A percentile compares a stretch with the other conserved stretches of the same genome.
These are phyloP conservation scores for Chitala chitala DNA, from an alignment of 2,113 vertebrate genomes.

Conservation along the genomic window DNA sequence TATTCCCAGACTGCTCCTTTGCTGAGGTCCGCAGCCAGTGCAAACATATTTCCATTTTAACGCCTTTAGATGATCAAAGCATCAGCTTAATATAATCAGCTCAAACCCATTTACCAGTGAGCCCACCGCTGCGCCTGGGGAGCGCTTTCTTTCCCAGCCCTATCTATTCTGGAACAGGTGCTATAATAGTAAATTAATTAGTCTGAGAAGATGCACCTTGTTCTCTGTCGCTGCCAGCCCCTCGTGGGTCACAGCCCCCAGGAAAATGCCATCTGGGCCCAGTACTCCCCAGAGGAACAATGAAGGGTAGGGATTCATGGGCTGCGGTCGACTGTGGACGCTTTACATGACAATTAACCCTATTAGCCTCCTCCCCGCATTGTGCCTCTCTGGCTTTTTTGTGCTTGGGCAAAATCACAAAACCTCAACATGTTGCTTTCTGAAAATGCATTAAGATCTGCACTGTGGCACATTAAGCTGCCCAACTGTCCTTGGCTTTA, in stretches of 20 bases:
- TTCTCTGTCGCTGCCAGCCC: slow-evolving; percentile 83
- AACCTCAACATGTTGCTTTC: slow-evolving; percentile 65
- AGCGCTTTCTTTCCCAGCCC: slow-evolving; percentile 73
- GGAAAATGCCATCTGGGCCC: slow-evolving; percentile 96
- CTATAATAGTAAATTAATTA: slow-evolving; percentile 99
- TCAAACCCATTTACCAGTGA: slow-evolving; percentile 90
- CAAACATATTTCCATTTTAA: slow-evolving; percentile 98
- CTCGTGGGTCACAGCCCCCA: slow-evolving; percentile 81
- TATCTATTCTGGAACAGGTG: slow-evolving; percentile 99
- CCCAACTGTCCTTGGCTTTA: slow-evolving; percentile 15
- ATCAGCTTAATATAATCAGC: slow-evolving; percentile 98
- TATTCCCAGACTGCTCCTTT: slow-evolving; percentile 53
- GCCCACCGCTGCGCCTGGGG: slow-evolving; percentile 76
- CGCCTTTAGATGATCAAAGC: slow-evolving; percentile 97
- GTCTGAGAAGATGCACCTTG: slow-evolving; percentile 93
- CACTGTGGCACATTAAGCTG: slow-evolving; percentile 25
- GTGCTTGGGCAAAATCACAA: slow-evolving; percentile 47
- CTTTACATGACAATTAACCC: slow-evolving; percentile 98
- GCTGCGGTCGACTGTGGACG: slow-evolving; percentile 77
- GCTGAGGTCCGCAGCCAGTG: slow-evolving; percentile 69
- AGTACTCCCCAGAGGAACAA: slow-evolving; percentile 79
- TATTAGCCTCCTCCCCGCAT: slow-evolving; percentile 71
- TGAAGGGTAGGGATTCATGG: slow-evolving; percentile 66
- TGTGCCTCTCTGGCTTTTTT: slow-evolving; percentile 51
- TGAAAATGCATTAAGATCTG: slow-evolving; percentile 63